These are phyloP conservation scores for Ormia ochracea DNA, from an alignment of 2,888 invertebrate species.

Conservation along the genomic window DNA sequence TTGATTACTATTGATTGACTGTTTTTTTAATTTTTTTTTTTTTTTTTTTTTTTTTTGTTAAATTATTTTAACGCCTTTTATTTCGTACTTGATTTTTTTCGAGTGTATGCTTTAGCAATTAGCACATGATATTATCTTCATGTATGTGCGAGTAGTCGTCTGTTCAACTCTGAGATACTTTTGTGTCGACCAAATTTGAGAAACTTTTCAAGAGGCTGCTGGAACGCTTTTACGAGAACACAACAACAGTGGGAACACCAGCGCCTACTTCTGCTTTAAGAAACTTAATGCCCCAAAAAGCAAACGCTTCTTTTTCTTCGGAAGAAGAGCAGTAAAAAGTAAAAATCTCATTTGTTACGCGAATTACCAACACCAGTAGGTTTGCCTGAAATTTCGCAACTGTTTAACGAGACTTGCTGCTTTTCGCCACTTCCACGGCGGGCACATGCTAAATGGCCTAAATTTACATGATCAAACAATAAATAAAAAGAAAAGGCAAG, in stretches of 20 bases:
- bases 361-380: too few relatives aligned
- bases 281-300: too few relatives aligned
- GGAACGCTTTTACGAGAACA: background rate
- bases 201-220: constrained; percentile 18
- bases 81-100: constrained; percentile 25
- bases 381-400: constrained; percentile 24
- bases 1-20: background rate
- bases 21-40: too few relatives aligned
- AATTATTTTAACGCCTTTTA: constrained; percentile 24
- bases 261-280: too few relatives aligned
- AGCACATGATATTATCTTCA: constrained; percentile 58
- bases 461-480: constrained; percentile 9
- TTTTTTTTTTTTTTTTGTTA: background rate
- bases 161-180: constrained; percentile 32
- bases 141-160: too few relatives aligned
- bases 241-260: constrained; percentile 17
- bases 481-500: constrained; percentile 15
- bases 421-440: background rate
- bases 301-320: too few relatives aligned
- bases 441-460: constrained; percentile 47
- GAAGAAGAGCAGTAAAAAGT: too few relatives aligned
- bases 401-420: constrained; percentile 19
- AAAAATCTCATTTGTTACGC: background rate
- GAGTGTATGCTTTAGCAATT: constrained; percentile 54
- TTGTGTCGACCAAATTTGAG: background rate